Percentiles rank a stretch among this genome's conserved stretches.
phyloP scores from a whole-genome alignment of 2,888 invertebrate species.

The Sylvicola fuscatus region DNA sequence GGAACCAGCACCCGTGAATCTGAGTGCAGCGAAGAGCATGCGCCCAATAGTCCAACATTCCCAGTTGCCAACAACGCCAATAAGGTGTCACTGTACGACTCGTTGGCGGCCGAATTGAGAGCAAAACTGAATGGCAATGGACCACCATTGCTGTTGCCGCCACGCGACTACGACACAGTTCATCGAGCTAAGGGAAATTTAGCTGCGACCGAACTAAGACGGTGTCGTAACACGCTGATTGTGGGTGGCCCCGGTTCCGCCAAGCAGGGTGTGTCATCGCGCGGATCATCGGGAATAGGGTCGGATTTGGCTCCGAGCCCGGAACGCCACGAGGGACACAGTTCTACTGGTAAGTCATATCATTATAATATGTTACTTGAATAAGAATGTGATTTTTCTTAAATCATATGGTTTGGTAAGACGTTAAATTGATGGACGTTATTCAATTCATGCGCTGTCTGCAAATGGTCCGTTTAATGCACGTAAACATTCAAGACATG shows the following conservation, averaged over 20 bases:
- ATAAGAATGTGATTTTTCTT: neutral
- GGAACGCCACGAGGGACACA: constrained; percentile 30
- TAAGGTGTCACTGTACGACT: constrained; percentile 67
- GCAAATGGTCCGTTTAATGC: too few relatives aligned
- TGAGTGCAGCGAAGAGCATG: constrained; percentile 47
- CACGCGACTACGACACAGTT: constrained; percentile 86
- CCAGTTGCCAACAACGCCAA: constrained; percentile 25
- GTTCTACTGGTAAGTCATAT: constrained; percentile 21
- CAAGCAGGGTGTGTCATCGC: constrained; percentile 51
- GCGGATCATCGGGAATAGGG: constrained; percentile 74
- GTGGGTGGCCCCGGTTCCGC: constrained; percentile 31
- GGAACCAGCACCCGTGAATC: constrained; percentile 47
- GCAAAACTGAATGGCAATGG: constrained; percentile 43
- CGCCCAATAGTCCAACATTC: constrained; percentile 13
- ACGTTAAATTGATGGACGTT: too few relatives aligned
- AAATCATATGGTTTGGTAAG: neutral
- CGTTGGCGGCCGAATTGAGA: constrained; percentile 76
- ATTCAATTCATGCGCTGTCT: too few relatives aligned
- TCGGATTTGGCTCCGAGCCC: constrained; percentile 77
- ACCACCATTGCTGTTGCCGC: constrained; percentile 69
- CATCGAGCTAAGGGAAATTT: constrained; percentile 51
- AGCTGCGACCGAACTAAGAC: constrained; percentile 44
- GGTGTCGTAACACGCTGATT: constrained; percentile 21
- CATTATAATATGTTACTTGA: constrained; percentile 4
- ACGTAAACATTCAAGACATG: too few relatives aligned